These are phyloP conservation scores for Papilio demoleus DNA, from an alignment of 2,888 invertebrate species.

Conservation along the genomic window DNA sequence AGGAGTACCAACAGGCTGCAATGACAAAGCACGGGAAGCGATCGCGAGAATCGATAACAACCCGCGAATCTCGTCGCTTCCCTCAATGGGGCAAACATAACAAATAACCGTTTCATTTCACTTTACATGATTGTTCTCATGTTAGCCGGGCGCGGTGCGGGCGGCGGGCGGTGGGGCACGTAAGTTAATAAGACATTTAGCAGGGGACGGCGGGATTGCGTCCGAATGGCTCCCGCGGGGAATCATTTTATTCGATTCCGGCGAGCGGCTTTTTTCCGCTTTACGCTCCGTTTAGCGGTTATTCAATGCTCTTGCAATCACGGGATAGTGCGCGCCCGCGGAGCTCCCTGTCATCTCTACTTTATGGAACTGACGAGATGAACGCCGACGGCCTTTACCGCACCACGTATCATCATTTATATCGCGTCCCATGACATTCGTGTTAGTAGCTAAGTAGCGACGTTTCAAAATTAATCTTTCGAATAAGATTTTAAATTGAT, in stretches of 20 bases:
- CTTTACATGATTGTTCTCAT: constrained; percentile 83
- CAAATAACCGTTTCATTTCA: constrained; percentile 84
- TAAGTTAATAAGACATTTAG: constrained; percentile 84
- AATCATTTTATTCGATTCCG: constrained; percentile 89
- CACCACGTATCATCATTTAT: constrained; percentile 55
- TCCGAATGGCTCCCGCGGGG: constrained; percentile 88
- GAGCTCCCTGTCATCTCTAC: constrained; percentile 60
- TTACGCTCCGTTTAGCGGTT: constrained; percentile 81
- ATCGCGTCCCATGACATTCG: constrained; percentile 51
- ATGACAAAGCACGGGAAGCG: constrained; percentile 64
- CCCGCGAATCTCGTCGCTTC: constrained; percentile 66
- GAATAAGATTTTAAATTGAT: background rate
- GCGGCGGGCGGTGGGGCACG: constrained; percentile 65
- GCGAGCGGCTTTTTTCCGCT: constrained; percentile 81
- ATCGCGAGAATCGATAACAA: constrained; percentile 69
- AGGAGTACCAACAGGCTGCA: constrained; percentile 45
- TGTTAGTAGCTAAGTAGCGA: constrained; percentile 56
- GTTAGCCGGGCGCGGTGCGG: constrained; percentile 62
- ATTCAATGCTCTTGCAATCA: constrained; percentile 67
- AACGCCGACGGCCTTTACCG: constrained; percentile 62
- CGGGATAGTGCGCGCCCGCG: constrained; percentile 59
- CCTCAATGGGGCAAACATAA: constrained; percentile 78
- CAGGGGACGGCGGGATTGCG: constrained; percentile 84
- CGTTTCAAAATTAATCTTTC: background rate
- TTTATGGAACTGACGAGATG: constrained; percentile 63